Conservation (phyloP, 2,113 vertebrate species). For the Addax nasomaculatus region DNA sequence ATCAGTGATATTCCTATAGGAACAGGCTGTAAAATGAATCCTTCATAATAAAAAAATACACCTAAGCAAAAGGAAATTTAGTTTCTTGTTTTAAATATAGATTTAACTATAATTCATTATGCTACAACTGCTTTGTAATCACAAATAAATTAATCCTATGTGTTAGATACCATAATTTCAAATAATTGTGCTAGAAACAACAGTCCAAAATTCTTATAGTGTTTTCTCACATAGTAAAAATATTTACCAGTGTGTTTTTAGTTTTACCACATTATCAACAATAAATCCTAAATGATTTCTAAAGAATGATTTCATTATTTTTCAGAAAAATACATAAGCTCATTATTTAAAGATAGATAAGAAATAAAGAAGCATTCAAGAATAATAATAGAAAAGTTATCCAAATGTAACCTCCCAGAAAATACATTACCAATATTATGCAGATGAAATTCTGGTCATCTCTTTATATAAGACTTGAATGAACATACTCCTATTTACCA, state of each 20-base stretch:
- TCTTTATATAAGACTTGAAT: not conserved
- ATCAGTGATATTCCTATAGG: not conserved
- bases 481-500: not conserved
- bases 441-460: not conserved
- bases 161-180: not conserved
- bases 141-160: conserved; percentile 20
- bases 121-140: not conserved
- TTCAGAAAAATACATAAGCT: not conserved
- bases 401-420: not conserved
- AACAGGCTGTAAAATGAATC: not conserved
- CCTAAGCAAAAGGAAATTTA: not conserved
- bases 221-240: not conserved
- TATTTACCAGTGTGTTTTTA: conserved; percentile 15
- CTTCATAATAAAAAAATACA: not conserved
- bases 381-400: not conserved
- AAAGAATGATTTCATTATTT: not conserved
- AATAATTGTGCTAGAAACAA: not conserved
- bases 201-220: not conserved
- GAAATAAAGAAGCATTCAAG: not conserved
- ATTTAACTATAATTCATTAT: conserved; percentile 24
- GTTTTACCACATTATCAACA: not conserved
- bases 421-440: not conserved
- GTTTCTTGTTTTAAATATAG: not conserved
- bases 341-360: not conserved
- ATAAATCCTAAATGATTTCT: not conserved